Evolutionary conservation across 2,797 vertebrate species (phyloP).

Genomic region (Nyctibius grandis): DNA sequence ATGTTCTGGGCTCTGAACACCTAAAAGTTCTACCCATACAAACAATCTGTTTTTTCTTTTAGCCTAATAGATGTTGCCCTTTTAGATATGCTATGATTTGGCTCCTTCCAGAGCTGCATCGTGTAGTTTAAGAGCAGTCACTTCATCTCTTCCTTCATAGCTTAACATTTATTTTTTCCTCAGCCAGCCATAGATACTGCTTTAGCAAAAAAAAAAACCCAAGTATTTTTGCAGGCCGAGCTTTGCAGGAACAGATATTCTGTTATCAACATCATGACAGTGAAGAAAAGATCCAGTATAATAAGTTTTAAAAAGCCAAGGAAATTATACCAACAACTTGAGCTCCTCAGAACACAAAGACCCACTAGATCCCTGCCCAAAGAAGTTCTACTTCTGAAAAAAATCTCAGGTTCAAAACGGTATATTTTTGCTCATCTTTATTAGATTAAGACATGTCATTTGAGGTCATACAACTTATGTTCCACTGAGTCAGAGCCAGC

Average conservation of each 20-base stretch:
- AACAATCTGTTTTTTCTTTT: not conserved
- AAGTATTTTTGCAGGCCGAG: not conserved
- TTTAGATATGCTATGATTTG: not conserved
- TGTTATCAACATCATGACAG: not conserved
- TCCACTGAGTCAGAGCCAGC: not conserved
- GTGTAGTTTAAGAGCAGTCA: not conserved
- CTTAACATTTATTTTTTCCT: not conserved
- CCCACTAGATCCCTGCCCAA: not conserved
- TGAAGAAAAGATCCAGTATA: not conserved
- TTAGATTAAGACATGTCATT: not conserved
- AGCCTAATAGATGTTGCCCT: not conserved
- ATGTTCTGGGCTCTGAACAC: not conserved
- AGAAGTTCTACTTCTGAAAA: not conserved
- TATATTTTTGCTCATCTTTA: not conserved
- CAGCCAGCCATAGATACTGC: not conserved
- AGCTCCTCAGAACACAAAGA: not conserved
- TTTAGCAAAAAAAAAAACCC: not conserved
- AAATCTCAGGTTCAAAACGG: not conserved
- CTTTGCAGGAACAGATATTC: not conserved
- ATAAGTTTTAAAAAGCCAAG: not conserved
- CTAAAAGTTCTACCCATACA: not conserved
- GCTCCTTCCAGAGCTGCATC: not conserved
- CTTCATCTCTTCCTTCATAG: not conserved
- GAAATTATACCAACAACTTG: not conserved
- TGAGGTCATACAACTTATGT: constrained; percentile 12